These are phyloP conservation scores for Tragelaphus imberbis DNA, from an alignment of 2,113 vertebrate genomes.

Conservation along the genomic window DNA sequence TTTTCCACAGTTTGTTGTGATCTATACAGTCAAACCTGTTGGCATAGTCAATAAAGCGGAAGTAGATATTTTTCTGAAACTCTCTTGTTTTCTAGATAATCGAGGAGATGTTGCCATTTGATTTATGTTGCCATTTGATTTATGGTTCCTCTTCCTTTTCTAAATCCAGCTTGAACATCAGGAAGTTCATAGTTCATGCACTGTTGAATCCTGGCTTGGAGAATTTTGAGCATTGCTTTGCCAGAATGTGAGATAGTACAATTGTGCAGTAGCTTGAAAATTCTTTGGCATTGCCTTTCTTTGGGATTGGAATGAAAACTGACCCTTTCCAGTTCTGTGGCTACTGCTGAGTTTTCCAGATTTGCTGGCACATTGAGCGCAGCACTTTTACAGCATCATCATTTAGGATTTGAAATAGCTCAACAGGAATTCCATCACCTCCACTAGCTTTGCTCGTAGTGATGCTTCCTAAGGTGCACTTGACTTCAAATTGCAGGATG, in stretches of 20 bases:
- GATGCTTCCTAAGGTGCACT: neutral
- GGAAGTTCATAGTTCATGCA: neutral
- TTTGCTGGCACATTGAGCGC: neutral
- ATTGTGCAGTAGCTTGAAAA: neutral
- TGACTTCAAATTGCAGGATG: neutral
- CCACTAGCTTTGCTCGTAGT: accelerated
- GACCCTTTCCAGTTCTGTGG: neutral
- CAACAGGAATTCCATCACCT: neutral
- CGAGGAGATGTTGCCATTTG: neutral
- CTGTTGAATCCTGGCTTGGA: neutral
- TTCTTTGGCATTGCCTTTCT: neutral
- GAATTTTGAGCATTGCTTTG: neutral
- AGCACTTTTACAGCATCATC: neutral
- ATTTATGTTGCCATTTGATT: neutral
- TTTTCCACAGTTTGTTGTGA: neutral
- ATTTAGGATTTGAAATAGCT: neutral
- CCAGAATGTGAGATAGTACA: neutral
- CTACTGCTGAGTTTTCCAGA: neutral
- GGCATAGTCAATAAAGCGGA: neutral
- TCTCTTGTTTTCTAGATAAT: neutral
- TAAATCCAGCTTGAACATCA: neutral
- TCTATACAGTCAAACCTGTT: neutral
- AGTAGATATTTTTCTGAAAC: neutral
- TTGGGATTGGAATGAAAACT: neutral
- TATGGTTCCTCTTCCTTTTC: neutral